Evolutionary conservation across 2,797 vertebrate species (phyloP).

Genomic region (Cygnus olor): DNA sequence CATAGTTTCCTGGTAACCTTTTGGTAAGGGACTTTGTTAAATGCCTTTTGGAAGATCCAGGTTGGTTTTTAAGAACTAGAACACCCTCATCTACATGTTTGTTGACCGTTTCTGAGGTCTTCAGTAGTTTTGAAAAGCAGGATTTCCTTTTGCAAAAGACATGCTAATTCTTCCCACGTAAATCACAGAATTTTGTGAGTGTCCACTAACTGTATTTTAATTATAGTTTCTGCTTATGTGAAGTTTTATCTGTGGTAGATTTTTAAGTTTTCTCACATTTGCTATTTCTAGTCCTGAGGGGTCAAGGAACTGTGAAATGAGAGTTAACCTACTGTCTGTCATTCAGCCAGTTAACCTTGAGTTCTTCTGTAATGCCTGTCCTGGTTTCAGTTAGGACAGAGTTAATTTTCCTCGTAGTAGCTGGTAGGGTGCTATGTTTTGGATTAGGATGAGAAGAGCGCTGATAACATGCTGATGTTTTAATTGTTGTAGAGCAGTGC

Average conservation of each 20-base stretch:
- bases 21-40: neutral
- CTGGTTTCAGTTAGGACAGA: too few species aligned
- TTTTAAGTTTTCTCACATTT: neutral
- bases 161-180: neutral
- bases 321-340: neutral
- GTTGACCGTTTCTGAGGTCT: neutral
- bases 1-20: neutral
- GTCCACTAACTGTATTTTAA: neutral
- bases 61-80: neutral
- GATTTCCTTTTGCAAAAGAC: neutral
- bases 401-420: too few species aligned
- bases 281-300: neutral
- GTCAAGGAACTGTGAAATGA: neutral
- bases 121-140: neutral
- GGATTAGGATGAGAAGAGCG: too few species aligned
- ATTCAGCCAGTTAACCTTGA: neutral
- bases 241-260: neutral
- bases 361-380: neutral
- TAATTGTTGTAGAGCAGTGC: too few species aligned
- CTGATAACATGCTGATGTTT: too few species aligned
- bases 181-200: neutral
- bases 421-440: too few species aligned
- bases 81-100: fast-evolving
- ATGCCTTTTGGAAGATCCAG: neutral
- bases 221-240: neutral